phyloP scores from a whole-genome alignment of 2,113 vertebrate species.

The Nettapus auritus region DNA sequence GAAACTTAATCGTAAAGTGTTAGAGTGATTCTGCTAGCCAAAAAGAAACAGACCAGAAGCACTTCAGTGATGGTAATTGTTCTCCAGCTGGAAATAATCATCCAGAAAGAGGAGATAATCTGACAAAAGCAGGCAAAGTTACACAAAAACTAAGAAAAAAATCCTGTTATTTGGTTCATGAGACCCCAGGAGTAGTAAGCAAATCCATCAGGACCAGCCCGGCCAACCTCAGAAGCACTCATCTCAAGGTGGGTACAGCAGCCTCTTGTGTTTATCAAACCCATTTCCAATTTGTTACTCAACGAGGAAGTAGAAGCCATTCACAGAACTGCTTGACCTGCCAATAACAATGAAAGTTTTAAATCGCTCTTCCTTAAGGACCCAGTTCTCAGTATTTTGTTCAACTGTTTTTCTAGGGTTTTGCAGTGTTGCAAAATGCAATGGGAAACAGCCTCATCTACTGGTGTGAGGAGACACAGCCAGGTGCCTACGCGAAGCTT shows the following conservation, averaged over 20 bases:
- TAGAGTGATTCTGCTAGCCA: neutral
- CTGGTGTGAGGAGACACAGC: neutral
- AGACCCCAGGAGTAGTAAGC: neutral
- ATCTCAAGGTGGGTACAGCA: neutral
- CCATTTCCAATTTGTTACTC: neutral
- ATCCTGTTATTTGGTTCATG: neutral
- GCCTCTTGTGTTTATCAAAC: neutral
- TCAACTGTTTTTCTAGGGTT: neutral
- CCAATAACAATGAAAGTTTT: neutral
- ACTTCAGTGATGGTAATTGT: neutral
- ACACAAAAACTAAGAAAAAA: no score
- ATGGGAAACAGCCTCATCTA: constrained; percentile 53
- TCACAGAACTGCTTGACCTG: neutral
- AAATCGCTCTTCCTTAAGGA: neutral
- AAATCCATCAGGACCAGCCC: neutral
- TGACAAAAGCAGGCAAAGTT: neutral
- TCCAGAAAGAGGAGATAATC: neutral
- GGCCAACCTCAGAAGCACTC: neutral
- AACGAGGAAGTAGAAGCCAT: neutral
- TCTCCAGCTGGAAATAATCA: neutral
- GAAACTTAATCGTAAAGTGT: neutral
- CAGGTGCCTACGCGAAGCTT: neutral
- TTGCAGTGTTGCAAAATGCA: neutral
- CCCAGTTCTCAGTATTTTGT: neutral
- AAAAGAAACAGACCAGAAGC: neutral